A percentile compares a stretch with the other conserved stretches of the same genome.
Evolutionary conservation across 2,797 vertebrate genomes (phyloP).

Genomic region (Notoglanidium macrostoma): DNA sequence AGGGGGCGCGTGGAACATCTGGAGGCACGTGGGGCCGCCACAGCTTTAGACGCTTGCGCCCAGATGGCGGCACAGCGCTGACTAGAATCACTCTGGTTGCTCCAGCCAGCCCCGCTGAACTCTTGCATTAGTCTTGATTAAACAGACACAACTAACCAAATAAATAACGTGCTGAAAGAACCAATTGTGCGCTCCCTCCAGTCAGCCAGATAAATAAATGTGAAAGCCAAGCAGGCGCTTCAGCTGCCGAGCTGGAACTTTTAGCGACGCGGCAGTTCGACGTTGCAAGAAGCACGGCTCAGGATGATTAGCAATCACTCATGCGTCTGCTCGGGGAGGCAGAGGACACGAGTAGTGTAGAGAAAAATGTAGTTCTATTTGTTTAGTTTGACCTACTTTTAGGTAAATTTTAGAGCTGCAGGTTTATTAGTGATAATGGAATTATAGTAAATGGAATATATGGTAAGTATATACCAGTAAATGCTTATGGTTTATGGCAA

Average conservation of each 20-base stretch:
- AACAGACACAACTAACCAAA: slow-evolving; percentile 68
- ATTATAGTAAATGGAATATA: background rate
- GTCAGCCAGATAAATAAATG: slow-evolving; percentile 13
- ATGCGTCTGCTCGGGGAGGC: background rate
- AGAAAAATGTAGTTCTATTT: background rate
- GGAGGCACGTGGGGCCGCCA: slow-evolving; percentile 76
- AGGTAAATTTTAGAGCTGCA: background rate
- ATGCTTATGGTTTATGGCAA: background rate
- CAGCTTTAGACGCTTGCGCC: slow-evolving; percentile 80
- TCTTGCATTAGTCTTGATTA: slow-evolving; percentile 73
- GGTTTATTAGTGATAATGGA: background rate
- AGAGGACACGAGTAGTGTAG: background rate
- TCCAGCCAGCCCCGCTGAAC: slow-evolving; percentile 64
- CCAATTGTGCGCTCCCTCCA: background rate
- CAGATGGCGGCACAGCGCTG: slow-evolving; percentile 83
- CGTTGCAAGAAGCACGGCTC: background rate
- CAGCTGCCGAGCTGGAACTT: background rate
- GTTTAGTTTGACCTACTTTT: background rate
- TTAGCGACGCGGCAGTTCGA: slow-evolving; percentile 1
- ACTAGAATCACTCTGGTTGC: slow-evolving; percentile 77
- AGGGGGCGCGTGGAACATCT: slow-evolving; percentile 77
- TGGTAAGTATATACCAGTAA: background rate
- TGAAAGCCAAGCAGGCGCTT: background rate
- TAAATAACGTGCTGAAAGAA: slow-evolving; percentile 64
- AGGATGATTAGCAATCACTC: background rate